Evolutionary conservation across 2,797 vertebrate species (phyloP).

Genomic region (Lepilemur septentrionalis): DNA sequence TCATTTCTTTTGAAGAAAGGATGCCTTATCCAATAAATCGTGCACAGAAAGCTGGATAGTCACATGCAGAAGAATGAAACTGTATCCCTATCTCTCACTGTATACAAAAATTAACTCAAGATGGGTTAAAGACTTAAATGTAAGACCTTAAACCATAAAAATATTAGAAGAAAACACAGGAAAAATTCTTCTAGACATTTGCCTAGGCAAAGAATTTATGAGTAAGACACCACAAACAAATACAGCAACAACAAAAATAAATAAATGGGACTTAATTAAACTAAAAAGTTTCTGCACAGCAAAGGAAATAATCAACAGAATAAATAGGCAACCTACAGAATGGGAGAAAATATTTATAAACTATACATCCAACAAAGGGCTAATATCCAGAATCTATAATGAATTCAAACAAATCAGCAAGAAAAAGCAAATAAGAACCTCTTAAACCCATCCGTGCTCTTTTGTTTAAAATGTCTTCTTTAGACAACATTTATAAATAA

Average conservation of each 20-base stretch:
- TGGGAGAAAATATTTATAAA: background rate
- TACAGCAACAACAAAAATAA: background rate
- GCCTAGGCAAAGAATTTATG: background rate
- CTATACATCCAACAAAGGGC: background rate
- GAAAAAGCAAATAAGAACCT: background rate
- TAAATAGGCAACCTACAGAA: background rate
- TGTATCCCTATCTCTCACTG: background rate
- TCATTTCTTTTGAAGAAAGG: background rate
- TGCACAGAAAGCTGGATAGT: background rate
- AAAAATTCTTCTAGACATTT: background rate
- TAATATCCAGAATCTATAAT: background rate
- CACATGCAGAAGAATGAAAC: background rate
- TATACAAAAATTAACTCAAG: background rate
- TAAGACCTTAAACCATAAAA: background rate
- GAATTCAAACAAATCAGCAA: background rate
- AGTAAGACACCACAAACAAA: background rate
- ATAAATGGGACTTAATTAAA: background rate
- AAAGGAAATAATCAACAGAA: background rate
- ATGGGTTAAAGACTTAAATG: background rate
- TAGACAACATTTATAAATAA: slow-evolving; percentile 14
- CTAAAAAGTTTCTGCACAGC: background rate
- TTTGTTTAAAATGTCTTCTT: background rate
- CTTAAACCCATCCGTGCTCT: background rate
- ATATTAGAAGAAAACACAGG: background rate
- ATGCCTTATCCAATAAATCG: background rate